These are phyloP conservation scores for Phocoena sinus DNA, from an alignment of 2,113 vertebrate genomes.

Conservation along the genomic window DNA sequence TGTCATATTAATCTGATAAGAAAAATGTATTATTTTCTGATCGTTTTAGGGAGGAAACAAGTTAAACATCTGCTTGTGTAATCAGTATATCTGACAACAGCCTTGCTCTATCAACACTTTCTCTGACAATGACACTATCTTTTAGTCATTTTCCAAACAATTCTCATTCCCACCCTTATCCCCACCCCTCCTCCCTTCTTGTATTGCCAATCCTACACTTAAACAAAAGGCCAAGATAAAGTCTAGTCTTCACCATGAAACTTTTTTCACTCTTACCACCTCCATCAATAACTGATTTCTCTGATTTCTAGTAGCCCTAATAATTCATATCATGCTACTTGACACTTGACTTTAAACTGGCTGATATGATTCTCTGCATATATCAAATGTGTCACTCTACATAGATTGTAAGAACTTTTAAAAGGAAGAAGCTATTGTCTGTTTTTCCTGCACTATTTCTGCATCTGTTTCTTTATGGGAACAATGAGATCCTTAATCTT, in stretches of 20 bases:
- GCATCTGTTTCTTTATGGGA: background rate
- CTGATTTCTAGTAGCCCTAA: background rate
- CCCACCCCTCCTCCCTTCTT: background rate
- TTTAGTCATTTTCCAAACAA: background rate
- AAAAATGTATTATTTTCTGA: background rate
- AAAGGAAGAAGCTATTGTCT: background rate
- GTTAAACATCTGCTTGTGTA: background rate
- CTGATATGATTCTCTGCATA: background rate
- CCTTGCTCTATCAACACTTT: background rate
- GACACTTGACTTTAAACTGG: background rate
- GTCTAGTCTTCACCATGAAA: background rate
- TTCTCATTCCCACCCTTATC: background rate
- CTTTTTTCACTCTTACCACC: background rate
- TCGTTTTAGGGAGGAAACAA: background rate
- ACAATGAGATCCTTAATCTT: background rate
- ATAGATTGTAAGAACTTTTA: background rate
- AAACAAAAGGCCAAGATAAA: background rate
- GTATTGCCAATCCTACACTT: background rate
- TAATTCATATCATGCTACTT: background rate
- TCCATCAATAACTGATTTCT: background rate
- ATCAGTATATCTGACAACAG: background rate
- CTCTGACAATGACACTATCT: background rate
- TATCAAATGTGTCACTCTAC: background rate
- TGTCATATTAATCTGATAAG: slow-evolving; percentile 21
- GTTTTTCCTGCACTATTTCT: background rate